Evolutionary conservation across 2,113 vertebrate genomes (phyloP), one percentile per base, ranked within the genome.

Genomic region (Isichthys henryi): DNA sequence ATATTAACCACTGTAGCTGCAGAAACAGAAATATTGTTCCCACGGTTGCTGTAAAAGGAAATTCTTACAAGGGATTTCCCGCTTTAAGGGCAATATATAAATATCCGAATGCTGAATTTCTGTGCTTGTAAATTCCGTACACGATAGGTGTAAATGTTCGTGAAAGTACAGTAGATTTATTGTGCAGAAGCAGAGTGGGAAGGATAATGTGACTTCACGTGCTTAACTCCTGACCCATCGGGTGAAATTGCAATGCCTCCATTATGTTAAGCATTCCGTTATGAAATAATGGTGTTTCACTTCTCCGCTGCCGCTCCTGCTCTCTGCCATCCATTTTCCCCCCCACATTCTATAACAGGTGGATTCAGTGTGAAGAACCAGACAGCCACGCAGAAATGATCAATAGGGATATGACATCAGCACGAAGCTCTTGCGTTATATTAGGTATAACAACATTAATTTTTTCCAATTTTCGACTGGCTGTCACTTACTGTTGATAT

Each of bases 171-270:
- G 74, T 43, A 80, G 74, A 80, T 80, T 43, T 80, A 80, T 80
- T 43, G 74, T 80, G 70, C 70, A 19, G 35, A 77, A 77, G 70
- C 17, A 5, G 70, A 77, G 70, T 43, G 74, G 35, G 74, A 39
- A 19, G 74, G 35, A 43, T 80, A 80, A 80, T 80, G 74, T 70
- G 62, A 70, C 62, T 70, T 70, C 13, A 31, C 10, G 27, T 43
- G 35, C 74, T 80, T 80, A 80, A 43, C 74, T 80, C 74, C 35
- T 80, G 74, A 80, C 74, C 74, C 35, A 43, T 80, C 35, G 74
- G 74, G 74, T 80, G 74, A 80, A 80, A 80, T 80, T 80, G 74
- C 31, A 80, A 80, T 80, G 35, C 35, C 74, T 80, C 74, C 74
- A 80, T 80, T 80, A 80, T 80, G 74, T 39, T 43, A 80, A 80